Evolutionary conservation across 2,113 vertebrate species (phyloP), one percentile per base, ranked within the genome.

Genomic region (Oplegnathus fasciatus): DNA sequence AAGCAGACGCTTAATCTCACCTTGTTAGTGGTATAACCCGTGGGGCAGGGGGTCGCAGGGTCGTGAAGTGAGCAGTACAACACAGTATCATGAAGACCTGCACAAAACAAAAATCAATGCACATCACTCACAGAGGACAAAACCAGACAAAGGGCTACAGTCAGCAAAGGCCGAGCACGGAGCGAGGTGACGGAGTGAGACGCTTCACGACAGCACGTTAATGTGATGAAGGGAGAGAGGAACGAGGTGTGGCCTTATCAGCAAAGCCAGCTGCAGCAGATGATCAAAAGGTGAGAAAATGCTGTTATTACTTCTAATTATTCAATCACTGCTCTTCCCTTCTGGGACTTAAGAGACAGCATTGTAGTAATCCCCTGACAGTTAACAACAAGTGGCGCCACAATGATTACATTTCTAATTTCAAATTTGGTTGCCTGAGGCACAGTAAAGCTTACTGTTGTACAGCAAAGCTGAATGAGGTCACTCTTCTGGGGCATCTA

Each of bases 11-110:
- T 24, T 1, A 30, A 3, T 37, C 85, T 92, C 87, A 99, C 98
- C 97, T 99, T 99, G 91, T 97, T 98, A 13, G 97, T 99, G 26
- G 96, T 96, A 85, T 97, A 97, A 48, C 98, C 98, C 28, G 95
- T 65, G 0, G 97, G 98, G 73, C 92, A 95, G 18, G 84, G 88
- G 17, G 88, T 46, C 1, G 94, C 97, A 0, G 98, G 96, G 88
- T 99, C 98, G 0, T 97, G 96, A 58, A 98, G 95, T 1, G 98
- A 98, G 78, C 97, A 98, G 93, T 98, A 99, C 69, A 98, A 83
- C 46, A 97, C 94, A 0, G 91, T 90, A 5, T 99, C 96, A 76
- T 96, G 96, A 93, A 99, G 96, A 89, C 98, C 98, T 99, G 94
- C 24, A 69, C 58, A 82, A 82, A 76, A 64, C 40, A 74, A 1